These are phyloP conservation scores for Antechinus flavipes DNA, from an alignment of 2,113 vertebrate genomes.

Conservation along the genomic window DNA sequence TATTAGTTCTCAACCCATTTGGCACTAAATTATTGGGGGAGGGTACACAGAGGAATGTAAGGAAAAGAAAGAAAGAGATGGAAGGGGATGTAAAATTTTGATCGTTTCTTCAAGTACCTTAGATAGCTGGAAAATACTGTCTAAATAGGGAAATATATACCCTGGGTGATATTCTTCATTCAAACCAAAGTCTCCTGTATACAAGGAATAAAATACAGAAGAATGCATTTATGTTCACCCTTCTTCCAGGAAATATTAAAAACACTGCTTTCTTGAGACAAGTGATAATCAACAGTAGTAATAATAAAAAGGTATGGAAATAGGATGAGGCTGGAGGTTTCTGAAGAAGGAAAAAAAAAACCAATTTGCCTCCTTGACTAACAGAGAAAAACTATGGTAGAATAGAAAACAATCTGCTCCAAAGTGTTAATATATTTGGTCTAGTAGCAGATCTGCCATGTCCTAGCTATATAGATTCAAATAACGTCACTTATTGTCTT, in stretches of 20 bases:
- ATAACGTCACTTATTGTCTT: neutral
- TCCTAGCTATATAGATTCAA: neutral
- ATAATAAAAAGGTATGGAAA: neutral
- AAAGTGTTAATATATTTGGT: neutral
- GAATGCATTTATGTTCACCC: neutral
- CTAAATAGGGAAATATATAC: slow-evolving; percentile 19
- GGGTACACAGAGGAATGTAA: neutral
- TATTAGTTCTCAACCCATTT: slow-evolving; percentile 7
- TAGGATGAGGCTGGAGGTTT: neutral
- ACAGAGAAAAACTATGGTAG: neutral
- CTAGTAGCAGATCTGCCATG: neutral
- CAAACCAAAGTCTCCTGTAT: neutral
- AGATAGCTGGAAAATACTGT: neutral
- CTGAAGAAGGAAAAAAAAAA: neutral
- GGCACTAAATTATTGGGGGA: neutral
- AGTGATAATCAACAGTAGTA: neutral
- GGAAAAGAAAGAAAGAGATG: neutral
- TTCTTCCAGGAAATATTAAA: neutral
- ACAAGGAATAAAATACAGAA: slow-evolving; percentile 5
- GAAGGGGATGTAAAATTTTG: neutral
- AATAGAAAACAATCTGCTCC: neutral
- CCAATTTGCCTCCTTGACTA: neutral
- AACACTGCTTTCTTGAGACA: neutral
- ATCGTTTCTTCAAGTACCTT: neutral
- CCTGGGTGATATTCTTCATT: neutral